Percentiles rank a stretch among this genome's conserved stretches.
These are phyloP conservation scores for Glaucidium brasilianum DNA, from an alignment of 2,113 vertebrate genomes.

Conservation along the genomic window DNA sequence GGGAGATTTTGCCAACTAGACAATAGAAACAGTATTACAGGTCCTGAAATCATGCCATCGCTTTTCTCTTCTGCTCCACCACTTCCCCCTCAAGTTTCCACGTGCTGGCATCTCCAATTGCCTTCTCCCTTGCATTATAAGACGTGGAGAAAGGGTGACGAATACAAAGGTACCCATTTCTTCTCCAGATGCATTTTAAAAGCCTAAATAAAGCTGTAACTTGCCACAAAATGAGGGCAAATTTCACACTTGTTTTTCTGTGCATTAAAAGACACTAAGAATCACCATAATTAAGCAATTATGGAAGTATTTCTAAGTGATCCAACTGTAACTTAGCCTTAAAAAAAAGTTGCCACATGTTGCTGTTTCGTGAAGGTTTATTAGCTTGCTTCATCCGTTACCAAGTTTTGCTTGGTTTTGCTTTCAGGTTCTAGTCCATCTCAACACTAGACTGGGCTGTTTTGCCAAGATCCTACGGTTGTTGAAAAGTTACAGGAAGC, in stretches of 20 bases:
- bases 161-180: not conserved
- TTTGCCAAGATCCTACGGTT: not conserved
- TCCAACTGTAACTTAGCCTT: not conserved
- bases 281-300: not conserved
- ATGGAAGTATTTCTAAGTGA: not conserved
- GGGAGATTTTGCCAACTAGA: slow-evolving; percentile 37
- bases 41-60: slow-evolving; percentile 3
- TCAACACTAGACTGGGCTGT: not conserved
- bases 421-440: not conserved
- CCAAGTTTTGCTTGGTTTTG: not conserved
- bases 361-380: not conserved
- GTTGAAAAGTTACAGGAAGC: not conserved
- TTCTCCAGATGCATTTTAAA: slow-evolving; percentile 27
- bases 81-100: not conserved
- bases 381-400: not conserved
- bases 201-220: not conserved
- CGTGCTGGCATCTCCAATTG: not conserved
- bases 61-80: not conserved
- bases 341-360: not conserved
- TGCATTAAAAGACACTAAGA: not conserved
- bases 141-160: not conserved
- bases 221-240: not conserved
- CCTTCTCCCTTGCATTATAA: not conserved
- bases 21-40: slow-evolving; percentile 36
- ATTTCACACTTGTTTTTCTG: not conserved